Base-by-base conservation (phyloP, 2,797 vertebrate genomes). In the Enteromius anoplus region DNA sequence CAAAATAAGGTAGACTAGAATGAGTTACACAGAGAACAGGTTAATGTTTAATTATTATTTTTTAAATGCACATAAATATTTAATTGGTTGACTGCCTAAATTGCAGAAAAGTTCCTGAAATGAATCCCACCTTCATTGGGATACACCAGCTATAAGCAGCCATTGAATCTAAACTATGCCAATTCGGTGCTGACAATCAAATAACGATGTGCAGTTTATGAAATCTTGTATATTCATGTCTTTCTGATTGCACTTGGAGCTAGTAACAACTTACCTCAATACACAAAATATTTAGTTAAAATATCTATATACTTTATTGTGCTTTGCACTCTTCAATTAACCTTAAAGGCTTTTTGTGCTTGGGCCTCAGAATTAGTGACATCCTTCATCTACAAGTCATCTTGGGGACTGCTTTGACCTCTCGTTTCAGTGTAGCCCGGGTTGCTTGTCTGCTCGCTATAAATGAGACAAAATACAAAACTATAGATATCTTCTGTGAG, bases 391-490 rank as follows among this genome's bases (percentile, higher is more conserved):
- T 91, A 93, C 65, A 86, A 85, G 0, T 95, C 94, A 5, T 95
- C 95, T 84, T 93, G 93, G 86, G 93, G 92, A 86, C 92, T 93
- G 10, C 85, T 76, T 86, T 92, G 92, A 77, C 92, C 90, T 92
- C 89, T 93, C 73, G 80, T 73, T 58, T 94, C 94, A 80, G 86
- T 29, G 55, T 85, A 23, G n/a, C 37, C 87, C 34, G 85, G 62
- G 85, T 62, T 88, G 80, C 93, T 80, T 62, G 75, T 60, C 37
- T 85, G 49, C 29, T 91, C 94, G 83, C 94, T 96, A 87, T 77
- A 90, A 70, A 53, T 80, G 7, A 79, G n/a, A 45, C n/a, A 79
- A 58, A 82, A 49, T 29, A 60, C 19, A 4, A 76, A 92, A 47
- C 45, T 87, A 19, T 83, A 82, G 3, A 64, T 17, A 47, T 12